phyloP scores from a whole-genome alignment of 2,888 invertebrate genomes.

The Gisinianus flammeolus region DNA sequence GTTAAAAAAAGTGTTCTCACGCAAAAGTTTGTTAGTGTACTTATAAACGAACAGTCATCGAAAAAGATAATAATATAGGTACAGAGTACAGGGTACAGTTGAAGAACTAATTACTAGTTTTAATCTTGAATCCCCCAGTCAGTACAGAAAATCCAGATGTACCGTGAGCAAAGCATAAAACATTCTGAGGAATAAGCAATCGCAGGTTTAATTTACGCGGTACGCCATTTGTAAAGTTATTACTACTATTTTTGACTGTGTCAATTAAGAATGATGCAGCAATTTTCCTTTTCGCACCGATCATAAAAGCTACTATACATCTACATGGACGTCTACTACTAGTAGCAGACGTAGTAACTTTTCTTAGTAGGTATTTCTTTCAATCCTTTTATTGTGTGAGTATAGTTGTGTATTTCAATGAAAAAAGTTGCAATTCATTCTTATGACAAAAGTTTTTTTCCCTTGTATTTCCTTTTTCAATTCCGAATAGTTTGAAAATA shows the following conservation, averaged over 20 bases:
- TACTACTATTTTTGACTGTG: slow-evolving; percentile 3
- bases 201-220: too few species aligned
- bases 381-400: too few species aligned
- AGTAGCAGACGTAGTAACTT: too few species aligned
- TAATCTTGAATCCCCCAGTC: too few species aligned
- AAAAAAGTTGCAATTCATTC: background rate
- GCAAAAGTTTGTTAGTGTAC: slow-evolving; percentile 3
- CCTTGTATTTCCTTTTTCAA: background rate
- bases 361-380: too few species aligned
- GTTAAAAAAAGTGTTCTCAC: background rate
- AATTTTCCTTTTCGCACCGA: background rate
- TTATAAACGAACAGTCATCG: background rate
- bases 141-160: too few species aligned
- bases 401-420: background rate
- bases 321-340: background rate
- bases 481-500: background rate
- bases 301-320: background rate
- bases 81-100: too few species aligned
- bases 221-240: background rate
- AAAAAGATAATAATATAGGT: background rate
- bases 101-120: too few species aligned
- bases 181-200: background rate
- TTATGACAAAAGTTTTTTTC: background rate
- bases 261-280: slow-evolving; percentile 2
- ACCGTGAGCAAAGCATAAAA: background rate